These are phyloP conservation scores for Acrocephalus arundinaceus DNA, from an alignment of 2,113 vertebrate genomes.

Conservation along the genomic window DNA sequence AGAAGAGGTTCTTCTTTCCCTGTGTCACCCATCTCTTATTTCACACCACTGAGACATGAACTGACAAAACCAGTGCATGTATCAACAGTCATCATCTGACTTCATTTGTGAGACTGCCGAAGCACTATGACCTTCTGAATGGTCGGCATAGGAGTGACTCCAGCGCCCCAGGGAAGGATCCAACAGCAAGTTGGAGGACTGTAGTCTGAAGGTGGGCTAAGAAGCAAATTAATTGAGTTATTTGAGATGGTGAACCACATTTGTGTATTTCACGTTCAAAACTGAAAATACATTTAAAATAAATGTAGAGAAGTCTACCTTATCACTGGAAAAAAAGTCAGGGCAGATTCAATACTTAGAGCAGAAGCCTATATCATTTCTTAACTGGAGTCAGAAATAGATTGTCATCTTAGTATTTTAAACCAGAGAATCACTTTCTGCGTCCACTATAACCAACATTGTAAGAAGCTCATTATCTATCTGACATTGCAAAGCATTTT, in stretches of 20 bases:
- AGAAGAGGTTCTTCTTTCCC: constrained; percentile 30
- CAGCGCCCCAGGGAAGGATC: neutral
- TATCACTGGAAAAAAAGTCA: neutral
- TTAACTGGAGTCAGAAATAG: neutral
- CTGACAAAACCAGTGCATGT: constrained; percentile 4
- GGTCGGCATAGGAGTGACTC: neutral
- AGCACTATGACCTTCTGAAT: neutral
- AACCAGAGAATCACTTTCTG: neutral
- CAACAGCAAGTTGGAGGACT: neutral
- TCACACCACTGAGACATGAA: neutral
- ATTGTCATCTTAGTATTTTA: neutral
- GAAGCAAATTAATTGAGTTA: neutral
- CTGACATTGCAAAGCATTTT: neutral
- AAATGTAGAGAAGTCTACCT: neutral
- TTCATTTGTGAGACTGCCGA: neutral
- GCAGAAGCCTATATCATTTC: neutral
- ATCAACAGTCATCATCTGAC: constrained; percentile 6
- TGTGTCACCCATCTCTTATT: neutral
- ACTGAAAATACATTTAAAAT: neutral
- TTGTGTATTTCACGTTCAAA: neutral
- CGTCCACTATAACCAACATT: neutral
- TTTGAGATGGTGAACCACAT: neutral
- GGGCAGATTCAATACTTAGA: neutral
- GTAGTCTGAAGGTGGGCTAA: neutral
- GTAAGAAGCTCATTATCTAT: neutral